phyloP scores from a whole-genome alignment of 2,888 invertebrate genomes.

The Tethea ocularis region DNA sequence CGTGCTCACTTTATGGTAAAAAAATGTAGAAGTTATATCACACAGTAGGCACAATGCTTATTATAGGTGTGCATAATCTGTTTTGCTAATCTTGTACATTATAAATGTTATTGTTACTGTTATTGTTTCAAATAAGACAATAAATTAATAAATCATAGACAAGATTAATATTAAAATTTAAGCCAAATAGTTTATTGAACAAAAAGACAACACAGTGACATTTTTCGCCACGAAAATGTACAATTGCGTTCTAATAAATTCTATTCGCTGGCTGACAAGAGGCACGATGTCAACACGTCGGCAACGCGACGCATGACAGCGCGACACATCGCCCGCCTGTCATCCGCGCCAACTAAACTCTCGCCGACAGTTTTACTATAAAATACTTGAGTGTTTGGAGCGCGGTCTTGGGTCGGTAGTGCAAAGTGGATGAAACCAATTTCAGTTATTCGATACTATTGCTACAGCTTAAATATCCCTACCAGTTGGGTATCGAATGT shows the following conservation, averaged over 20 bases:
- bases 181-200: neutral
- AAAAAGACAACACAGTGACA: neutral
- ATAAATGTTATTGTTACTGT: too few relatives aligned
- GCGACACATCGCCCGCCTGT: constrained; percentile 19
- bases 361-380: constrained; percentile 36
- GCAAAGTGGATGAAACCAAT: neutral
- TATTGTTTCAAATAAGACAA: too few relatives aligned
- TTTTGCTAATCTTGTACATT: too few relatives aligned
- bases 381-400: constrained; percentile 28
- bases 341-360: constrained; percentile 26
- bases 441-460: too few relatives aligned
- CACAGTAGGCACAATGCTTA: too few relatives aligned
- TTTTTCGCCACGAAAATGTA: constrained; percentile 5
- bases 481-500: too few relatives aligned
- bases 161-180: too few relatives aligned
- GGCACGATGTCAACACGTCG: constrained; percentile 13
- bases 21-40: too few relatives aligned
- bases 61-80: too few relatives aligned
- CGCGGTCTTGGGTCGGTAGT: neutral
- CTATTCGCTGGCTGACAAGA: neutral
- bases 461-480: too few relatives aligned
- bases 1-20: too few relatives aligned
- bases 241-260: neutral
- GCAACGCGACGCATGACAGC: constrained; percentile 26
- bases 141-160: too few relatives aligned